Evolutionary conservation across 2,888 invertebrate genomes (phyloP).

Genomic region (Anarsia innoxiella): DNA sequence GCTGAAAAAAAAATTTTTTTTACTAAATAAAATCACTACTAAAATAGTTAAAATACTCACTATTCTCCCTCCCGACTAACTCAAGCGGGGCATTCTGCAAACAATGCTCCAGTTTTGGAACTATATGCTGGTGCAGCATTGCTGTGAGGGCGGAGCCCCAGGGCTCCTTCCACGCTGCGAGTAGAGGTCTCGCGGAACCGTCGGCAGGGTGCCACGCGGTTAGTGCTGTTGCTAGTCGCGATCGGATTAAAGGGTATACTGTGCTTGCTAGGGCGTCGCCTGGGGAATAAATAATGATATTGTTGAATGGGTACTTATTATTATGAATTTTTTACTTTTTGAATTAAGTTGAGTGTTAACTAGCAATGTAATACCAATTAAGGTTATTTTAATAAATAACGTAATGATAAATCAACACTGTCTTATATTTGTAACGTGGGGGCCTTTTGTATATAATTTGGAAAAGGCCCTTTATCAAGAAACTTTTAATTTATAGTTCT

Average conservation of each 20-base stretch:
- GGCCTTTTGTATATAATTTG: no score
- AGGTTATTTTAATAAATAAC: no score
- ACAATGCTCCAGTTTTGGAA: constrained; percentile 89
- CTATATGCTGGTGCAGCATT: constrained; percentile 87
- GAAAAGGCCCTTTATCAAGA: no score
- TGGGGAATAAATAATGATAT: constrained; percentile 24
- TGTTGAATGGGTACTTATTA: no score
- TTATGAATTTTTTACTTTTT: no score
- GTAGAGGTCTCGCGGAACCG: constrained; percentile 91
- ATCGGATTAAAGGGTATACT: constrained; percentile 92
- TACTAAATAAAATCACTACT: no score
- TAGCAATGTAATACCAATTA: no score
- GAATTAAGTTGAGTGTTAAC: no score
- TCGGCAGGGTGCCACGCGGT: constrained; percentile 97
- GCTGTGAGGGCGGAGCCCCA: constrained; percentile 75
- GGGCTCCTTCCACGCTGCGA: constrained; percentile 89
- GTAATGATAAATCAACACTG: no score
- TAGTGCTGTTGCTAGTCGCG: constrained; percentile 91
- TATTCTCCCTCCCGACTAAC: constrained; percentile 49
- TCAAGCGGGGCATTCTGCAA: constrained; percentile 69
- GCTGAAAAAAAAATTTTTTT: no score
- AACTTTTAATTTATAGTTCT: no score
- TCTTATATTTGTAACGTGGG: no score
- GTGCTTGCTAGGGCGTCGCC: constrained; percentile 67
- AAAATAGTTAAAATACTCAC: constrained; percentile 33